These are phyloP conservation scores for Bergia sp. DNA, from an alignment of 92 coral and sea anemone genomes.

Conservation along the genomic window DNA sequence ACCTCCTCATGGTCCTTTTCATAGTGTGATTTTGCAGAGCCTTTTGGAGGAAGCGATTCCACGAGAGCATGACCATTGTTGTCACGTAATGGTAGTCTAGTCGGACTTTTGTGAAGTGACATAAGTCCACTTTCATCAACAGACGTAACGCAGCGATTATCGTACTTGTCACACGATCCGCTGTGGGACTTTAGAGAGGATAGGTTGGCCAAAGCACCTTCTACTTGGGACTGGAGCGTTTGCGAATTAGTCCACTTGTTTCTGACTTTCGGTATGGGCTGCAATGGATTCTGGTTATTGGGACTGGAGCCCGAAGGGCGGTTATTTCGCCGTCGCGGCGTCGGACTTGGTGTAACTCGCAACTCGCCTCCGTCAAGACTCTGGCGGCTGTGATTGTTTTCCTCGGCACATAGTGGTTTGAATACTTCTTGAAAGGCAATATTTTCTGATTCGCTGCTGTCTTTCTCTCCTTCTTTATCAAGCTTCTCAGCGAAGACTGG, in stretches of 20 bases:
- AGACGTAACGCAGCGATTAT: not conserved
- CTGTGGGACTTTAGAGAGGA: not conserved
- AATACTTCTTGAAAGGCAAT: not conserved
- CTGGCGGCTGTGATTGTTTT: not conserved
- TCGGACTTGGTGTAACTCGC: constrained; percentile 1
- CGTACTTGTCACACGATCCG: no score
- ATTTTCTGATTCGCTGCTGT: not conserved
- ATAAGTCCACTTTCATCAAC: not conserved
- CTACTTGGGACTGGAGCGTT: not conserved
- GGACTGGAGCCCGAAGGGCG: not conserved
- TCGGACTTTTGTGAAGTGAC: not conserved
- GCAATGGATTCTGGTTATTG: not conserved
- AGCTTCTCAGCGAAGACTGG: not conserved
- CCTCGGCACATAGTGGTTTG: not conserved
- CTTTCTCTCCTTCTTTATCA: not conserved
- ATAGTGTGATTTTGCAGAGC: not conserved
- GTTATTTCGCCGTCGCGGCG: not conserved
- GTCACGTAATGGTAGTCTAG: no score
- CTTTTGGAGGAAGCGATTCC: not conserved
- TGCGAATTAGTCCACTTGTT: not conserved
- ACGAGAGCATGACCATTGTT: not conserved
- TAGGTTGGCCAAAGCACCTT: not conserved
- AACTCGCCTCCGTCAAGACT: not conserved
- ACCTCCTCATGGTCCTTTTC: not conserved
- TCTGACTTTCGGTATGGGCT: constrained; percentile 1